A percentile compares a stretch with the other conserved stretches of the same genome.
Conservation (phyloP, 2,797 vertebrate genomes). For the Pipistrellus pipistrellus region DNA sequence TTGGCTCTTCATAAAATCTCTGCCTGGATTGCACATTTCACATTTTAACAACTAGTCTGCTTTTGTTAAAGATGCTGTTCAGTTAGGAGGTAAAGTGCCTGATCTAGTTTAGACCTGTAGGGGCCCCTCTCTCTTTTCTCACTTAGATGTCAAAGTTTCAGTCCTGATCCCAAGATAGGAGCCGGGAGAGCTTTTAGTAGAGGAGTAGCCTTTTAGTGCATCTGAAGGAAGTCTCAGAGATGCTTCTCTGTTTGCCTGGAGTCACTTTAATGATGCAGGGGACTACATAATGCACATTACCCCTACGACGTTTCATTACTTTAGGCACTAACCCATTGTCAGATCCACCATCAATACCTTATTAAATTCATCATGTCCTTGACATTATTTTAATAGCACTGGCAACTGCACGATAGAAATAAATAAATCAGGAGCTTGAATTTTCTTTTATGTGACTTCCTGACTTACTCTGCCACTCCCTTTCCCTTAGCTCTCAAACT, state of each 20-base stretch:
- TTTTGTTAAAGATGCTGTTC: background rate
- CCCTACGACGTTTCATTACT: conserved; percentile 51
- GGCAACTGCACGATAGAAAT: conserved; percentile 69
- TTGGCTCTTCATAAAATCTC: background rate
- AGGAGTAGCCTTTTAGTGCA: background rate
- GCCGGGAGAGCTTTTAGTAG: conserved; percentile 55
- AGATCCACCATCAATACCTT: conserved; percentile 67
- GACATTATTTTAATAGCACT: conserved; percentile 81
- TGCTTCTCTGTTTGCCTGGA: background rate
- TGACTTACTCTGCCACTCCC: conserved; percentile 61
- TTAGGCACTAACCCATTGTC: conserved; percentile 67
- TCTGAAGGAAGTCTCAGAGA: conserved; percentile 71
- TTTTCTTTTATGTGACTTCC: conserved; percentile 74
- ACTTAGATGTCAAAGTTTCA: conserved; percentile 1
- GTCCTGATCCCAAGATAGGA: conserved; percentile 30
- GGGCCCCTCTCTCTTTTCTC: background rate
- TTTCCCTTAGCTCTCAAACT: conserved; percentile 72
- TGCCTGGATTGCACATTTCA: background rate
- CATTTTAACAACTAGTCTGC: background rate
- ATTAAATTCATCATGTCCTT: conserved; percentile 76
- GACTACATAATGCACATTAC: conserved; percentile 58
- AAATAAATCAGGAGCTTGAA: conserved; percentile 76
- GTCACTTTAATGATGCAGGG: conserved; percentile 65
- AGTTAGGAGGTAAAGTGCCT: background rate
- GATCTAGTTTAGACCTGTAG: background rate